Percentiles rank a stretch among this genome's conserved stretches.
phyloP scores from a whole-genome alignment of 2,888 invertebrate species.

The Vannuccia rotundouncinata region DNA sequence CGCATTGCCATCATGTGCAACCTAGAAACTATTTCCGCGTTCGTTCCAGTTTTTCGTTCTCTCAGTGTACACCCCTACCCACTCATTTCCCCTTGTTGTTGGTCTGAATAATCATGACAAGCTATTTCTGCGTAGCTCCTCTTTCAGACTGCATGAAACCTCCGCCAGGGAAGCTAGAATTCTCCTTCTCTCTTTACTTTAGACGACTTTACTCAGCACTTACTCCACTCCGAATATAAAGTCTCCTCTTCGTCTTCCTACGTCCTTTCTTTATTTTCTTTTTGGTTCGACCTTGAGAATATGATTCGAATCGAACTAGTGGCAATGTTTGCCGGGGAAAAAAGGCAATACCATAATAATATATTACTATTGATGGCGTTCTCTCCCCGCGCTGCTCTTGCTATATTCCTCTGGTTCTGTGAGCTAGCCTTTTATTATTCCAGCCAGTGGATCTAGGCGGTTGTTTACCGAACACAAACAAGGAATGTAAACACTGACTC shows the following conservation, averaged over 20 bases:
- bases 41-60: not conserved
- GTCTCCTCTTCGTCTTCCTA: not conserved
- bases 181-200: not conserved
- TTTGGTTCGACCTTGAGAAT: not conserved
- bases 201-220: too few relatives aligned
- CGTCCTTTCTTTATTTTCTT: not conserved
- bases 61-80: not conserved
- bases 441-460: too few relatives aligned
- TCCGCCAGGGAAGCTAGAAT: not conserved
- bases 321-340: not conserved
- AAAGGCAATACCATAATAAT: not conserved
- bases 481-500: not conserved
- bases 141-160: not conserved
- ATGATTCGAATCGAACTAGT: not conserved
- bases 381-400: not conserved
- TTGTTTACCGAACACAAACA: not conserved
- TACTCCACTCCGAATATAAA: too few relatives aligned
- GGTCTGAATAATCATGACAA: not conserved
- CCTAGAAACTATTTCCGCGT: not conserved
- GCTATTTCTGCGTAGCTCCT: not conserved
- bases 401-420: not conserved
- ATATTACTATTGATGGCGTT: not conserved
- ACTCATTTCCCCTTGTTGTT: not conserved
- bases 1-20: not conserved
- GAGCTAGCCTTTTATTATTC: too few relatives aligned